A percentile compares a stretch with the other conserved stretches of the same genome.
phyloP scores from a whole-genome alignment of 2,888 invertebrate species.

The Trachelus tabidus region DNA sequence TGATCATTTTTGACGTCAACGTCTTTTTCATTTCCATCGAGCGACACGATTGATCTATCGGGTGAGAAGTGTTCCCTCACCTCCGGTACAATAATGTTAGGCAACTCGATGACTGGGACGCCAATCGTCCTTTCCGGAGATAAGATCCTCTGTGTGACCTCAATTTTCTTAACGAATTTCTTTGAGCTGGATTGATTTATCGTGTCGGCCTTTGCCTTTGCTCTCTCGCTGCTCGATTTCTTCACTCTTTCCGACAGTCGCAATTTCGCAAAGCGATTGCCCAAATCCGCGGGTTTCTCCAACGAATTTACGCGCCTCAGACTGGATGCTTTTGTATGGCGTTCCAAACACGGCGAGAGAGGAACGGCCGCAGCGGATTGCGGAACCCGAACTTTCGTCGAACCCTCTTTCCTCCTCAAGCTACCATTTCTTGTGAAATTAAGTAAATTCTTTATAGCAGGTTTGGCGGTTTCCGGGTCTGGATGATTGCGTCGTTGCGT shows the following conservation, averaged over 20 bases:
- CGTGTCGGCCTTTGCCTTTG: background rate
- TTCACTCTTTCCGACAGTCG: constrained; percentile 9
- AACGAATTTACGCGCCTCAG: constrained; percentile 11
- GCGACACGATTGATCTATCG: background rate
- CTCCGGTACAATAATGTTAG: constrained; percentile 7
- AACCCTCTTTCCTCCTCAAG: background rate
- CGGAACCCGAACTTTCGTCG: background rate
- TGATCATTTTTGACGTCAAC: constrained; percentile 10
- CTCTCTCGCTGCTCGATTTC: background rate
- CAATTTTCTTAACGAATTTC: constrained; percentile 12
- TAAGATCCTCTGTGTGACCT: constrained; percentile 14
- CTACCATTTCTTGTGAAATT: background rate
- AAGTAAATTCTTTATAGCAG: too few relatives aligned
- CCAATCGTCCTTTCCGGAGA: constrained; percentile 16
- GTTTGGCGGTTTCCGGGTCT: background rate
- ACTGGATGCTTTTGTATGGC: background rate
- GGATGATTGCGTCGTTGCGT: background rate
- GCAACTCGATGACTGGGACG: constrained; percentile 16
- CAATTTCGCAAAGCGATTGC: background rate
- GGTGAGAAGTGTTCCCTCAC: constrained; percentile 13
- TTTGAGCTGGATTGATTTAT: background rate
- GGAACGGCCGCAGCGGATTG: background rate
- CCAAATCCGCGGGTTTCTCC: constrained; percentile 4
- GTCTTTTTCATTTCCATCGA: background rate
- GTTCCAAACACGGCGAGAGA: background rate